Conservation (phyloP, 2,797 vertebrate genomes). For the Hemitrygon akajei region DNA sequence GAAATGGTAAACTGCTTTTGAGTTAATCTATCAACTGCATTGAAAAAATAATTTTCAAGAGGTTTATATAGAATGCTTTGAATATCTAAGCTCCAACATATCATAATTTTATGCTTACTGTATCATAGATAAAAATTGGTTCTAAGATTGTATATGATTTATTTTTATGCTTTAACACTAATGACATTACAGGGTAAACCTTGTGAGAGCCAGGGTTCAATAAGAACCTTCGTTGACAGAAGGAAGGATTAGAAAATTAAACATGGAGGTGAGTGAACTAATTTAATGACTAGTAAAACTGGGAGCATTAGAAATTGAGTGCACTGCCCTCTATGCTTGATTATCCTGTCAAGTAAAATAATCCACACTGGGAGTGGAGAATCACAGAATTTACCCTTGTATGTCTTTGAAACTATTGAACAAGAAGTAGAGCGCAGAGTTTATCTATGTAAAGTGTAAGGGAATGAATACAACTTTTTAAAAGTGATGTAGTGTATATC, state of each 20-base stretch:
- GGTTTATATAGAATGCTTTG: too few relatives aligned
- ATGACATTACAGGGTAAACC: neutral
- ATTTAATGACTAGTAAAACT: neutral
- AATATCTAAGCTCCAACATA: neutral
- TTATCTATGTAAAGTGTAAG: neutral
- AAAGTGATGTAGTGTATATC: neutral
- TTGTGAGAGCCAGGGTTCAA: neutral
- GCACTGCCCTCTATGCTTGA: neutral
- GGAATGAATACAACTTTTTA: neutral
- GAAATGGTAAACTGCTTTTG: neutral
- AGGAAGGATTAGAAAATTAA: slow-evolving; percentile 14
- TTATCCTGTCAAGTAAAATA: slow-evolving; percentile 14
- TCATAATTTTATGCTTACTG: neutral
- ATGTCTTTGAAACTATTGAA: slow-evolving; percentile 1
- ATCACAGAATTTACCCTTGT: neutral
- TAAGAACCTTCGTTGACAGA: neutral
- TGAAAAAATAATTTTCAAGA: neutral
- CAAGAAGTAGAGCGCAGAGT: neutral
- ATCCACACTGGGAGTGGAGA: neutral
- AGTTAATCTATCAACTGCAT: neutral
- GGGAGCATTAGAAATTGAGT: neutral
- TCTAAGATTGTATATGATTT: neutral
- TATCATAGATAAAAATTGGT: neutral
- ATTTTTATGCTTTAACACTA: neutral
- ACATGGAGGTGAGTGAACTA: neutral